A percentile compares a stretch with the other conserved stretches of the same genome.
These are phyloP conservation scores for Pteronotus mesoamericanus DNA, from an alignment of 2,797 vertebrate genomes.

Conservation along the genomic window DNA sequence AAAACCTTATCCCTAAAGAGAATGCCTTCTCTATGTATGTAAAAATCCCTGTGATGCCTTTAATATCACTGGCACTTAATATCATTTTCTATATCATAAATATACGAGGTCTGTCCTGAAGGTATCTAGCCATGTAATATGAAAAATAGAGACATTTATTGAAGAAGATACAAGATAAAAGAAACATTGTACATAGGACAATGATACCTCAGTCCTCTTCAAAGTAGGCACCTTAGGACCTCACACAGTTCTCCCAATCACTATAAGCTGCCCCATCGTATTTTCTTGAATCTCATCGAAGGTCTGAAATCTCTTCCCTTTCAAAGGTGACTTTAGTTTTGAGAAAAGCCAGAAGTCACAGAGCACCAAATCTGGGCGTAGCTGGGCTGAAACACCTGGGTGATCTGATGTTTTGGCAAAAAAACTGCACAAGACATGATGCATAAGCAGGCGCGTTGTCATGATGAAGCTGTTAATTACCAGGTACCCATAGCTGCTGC, in stretches of 20 bases:
- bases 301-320: not conserved
- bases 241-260: not conserved
- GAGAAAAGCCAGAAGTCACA: not conserved
- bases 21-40: not conserved
- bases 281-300: not conserved
- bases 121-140: not conserved
- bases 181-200: not conserved
- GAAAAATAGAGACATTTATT: not conserved
- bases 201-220: not conserved
- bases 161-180: not conserved
- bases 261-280: not conserved
- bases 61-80: not conserved
- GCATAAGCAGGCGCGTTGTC: not conserved
- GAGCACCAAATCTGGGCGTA: not conserved
- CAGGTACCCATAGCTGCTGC: not conserved
- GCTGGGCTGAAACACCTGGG: not conserved
- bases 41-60: not conserved
- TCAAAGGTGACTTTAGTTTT: not conserved
- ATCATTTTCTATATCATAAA: not conserved
- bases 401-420: not conserved
- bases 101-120: not conserved
- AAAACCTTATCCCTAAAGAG: slow-evolving; percentile 20
- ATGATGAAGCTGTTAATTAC: not conserved
- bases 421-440: not conserved
- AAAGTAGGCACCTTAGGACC: not conserved